These are phyloP conservation scores for Chondrilla cf. caribensis DNA, from an alignment of 37 sponge, comb jelly and placozoan genomes.

Conservation along the genomic window DNA sequence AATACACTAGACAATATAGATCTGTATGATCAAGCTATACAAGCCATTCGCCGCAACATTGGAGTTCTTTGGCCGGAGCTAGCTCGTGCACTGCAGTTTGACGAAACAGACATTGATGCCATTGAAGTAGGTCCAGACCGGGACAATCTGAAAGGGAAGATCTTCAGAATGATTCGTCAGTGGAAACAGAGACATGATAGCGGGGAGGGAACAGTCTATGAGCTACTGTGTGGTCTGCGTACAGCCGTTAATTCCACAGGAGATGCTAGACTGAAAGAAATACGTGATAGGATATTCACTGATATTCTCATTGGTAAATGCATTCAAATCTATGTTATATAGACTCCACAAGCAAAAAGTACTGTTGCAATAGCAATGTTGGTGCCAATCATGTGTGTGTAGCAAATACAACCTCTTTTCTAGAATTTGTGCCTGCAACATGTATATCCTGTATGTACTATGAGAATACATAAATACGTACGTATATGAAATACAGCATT, in stretches of 20 bases:
- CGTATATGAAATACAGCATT: no score
- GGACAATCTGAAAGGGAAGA: neutral
- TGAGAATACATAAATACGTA: no score
- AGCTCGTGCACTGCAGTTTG: neutral
- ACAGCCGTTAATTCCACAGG: neutral
- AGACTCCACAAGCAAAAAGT: no score
- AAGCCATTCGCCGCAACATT: neutral
- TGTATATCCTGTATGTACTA: no score
- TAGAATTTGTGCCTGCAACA: no score
- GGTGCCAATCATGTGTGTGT: no score
- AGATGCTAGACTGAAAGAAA: neutral
- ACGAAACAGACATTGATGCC: constrained; percentile 5
- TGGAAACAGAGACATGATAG: neutral
- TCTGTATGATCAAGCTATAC: no score
- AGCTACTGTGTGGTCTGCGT: neutral
- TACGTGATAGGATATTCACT: constrained; percentile 7
- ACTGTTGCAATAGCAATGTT: no score
- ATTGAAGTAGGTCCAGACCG: neutral
- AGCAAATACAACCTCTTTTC: no score
- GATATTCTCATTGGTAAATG: neutral
- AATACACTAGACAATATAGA: no score
- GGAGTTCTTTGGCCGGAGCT: neutral
- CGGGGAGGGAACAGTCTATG: neutral
- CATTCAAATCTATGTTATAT: no score
- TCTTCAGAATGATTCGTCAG: neutral